phyloP scores from a whole-genome alignment of 2,888 invertebrate species.

The Augochlorella aurata region DNA sequence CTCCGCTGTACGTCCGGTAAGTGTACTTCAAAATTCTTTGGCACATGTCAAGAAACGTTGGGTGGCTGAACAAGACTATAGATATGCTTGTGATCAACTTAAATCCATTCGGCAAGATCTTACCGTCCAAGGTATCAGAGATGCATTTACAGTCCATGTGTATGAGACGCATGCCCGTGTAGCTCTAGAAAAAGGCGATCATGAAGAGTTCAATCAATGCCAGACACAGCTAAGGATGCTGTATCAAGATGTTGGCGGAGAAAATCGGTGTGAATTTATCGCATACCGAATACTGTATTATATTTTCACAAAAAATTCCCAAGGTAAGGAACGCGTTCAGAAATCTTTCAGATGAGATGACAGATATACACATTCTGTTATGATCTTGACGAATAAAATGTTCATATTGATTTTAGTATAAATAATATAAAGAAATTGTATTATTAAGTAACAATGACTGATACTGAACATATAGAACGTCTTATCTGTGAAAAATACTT shows the following conservation, averaged over 20 bases:
- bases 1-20: slow-evolving; percentile 94
- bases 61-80: slow-evolving; percentile 95
- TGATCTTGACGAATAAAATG: not conserved
- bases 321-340: slow-evolving; percentile 86
- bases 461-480: not conserved
- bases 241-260: slow-evolving; percentile 90
- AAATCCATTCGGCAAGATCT: slow-evolving; percentile 99
- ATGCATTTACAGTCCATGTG: slow-evolving; percentile 97
- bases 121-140: slow-evolving; percentile 98
- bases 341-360: not conserved
- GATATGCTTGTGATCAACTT: slow-evolving; percentile 98
- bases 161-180: slow-evolving; percentile 99
- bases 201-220: slow-evolving; percentile 99
- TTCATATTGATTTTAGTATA: too few species aligned
- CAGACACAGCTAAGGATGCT: slow-evolving; percentile 98
- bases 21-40: slow-evolving; percentile 92
- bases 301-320: slow-evolving; percentile 97
- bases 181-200: slow-evolving; percentile 98
- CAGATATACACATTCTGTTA: not conserved
- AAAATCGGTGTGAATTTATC: slow-evolving; percentile 94
- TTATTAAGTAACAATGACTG: not conserved
- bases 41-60: slow-evolving; percentile 95
- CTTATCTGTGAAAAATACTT: not conserved
- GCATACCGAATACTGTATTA: slow-evolving; percentile 98
- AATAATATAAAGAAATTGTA: not conserved